phyloP scores from a whole-genome alignment of 2,113 vertebrate species.

The Scytalopus superciliaris region DNA sequence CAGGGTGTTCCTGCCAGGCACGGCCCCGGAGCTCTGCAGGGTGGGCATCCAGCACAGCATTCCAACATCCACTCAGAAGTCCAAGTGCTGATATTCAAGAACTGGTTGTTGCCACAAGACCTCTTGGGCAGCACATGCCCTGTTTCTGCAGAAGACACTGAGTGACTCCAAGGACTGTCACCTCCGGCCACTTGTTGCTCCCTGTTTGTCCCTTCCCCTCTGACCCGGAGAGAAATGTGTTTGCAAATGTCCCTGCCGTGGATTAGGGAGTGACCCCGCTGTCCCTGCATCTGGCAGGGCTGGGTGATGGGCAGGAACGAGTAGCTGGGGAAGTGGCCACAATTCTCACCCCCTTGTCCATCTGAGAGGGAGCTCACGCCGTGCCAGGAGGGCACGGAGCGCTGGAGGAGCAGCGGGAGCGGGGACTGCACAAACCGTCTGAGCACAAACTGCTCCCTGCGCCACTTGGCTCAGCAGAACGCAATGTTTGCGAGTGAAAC shows the following conservation, averaged over 20 bases:
- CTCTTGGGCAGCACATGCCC: not conserved
- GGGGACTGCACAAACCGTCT: not conserved
- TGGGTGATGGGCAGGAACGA: not conserved
- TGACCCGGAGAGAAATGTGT: not conserved
- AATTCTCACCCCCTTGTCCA: not conserved
- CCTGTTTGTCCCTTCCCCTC: not conserved
- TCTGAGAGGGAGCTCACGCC: not conserved
- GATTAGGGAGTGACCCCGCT: not conserved
- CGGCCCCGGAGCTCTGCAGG: not conserved
- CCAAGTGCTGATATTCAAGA: not conserved
- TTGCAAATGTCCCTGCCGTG: rapidly evolving
- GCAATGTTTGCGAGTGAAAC: not conserved
- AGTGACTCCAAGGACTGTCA: not conserved
- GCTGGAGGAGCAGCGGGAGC: not conserved
- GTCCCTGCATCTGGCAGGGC: not conserved
- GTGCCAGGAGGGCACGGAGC: not conserved
- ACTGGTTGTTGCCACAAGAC: rapidly evolving
- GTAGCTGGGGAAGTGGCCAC: not conserved
- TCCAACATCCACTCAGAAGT: not conserved
- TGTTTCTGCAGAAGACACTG: not conserved
- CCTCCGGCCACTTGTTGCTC: not conserved
- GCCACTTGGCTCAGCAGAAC: not conserved
- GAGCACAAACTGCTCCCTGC: not conserved
- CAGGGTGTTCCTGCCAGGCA: not conserved
- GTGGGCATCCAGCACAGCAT: not conserved